A percentile compares a stretch with the other conserved stretches of the same genome.
phyloP scores from a whole-genome alignment of 2,888 invertebrate species.

The Orchesella flavescens region DNA sequence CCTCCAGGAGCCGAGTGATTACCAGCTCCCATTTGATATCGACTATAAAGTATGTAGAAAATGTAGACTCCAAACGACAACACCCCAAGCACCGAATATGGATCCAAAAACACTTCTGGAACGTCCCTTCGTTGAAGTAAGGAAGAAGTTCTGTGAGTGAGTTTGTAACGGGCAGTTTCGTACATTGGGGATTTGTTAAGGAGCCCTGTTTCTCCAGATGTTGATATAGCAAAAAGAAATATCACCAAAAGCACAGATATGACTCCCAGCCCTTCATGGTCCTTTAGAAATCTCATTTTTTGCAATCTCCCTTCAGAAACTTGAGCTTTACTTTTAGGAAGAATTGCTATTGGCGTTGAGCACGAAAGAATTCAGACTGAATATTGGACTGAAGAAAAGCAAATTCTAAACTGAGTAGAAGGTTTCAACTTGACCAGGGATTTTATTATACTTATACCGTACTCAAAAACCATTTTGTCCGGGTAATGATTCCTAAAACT shows the following conservation, averaged over 20 bases:
- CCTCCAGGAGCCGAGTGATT: constrained; percentile 4
- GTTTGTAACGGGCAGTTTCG: constrained; percentile 14
- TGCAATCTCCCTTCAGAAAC: too few relatives aligned
- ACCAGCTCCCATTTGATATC: constrained; percentile 59
- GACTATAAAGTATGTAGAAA: constrained; percentile 68
- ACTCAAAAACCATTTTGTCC: too few relatives aligned
- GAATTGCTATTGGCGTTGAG: too few relatives aligned
- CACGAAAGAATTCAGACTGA: too few relatives aligned
- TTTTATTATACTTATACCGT: too few relatives aligned
- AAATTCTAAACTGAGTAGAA: too few relatives aligned
- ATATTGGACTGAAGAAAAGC: too few relatives aligned
- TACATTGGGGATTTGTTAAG: neutral
- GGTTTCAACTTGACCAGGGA: too few relatives aligned
- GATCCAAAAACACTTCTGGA: constrained; percentile 67
- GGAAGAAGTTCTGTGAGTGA: neutral
- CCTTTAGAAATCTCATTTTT: too few relatives aligned
- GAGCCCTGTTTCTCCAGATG: neutral
- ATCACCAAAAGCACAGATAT: constrained; percentile 4
- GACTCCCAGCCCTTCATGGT: neutral
- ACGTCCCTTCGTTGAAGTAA: constrained; percentile 48
- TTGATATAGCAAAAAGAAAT: neutral
- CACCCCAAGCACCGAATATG: constrained; percentile 70
- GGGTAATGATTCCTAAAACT: too few relatives aligned
- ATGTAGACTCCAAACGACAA: constrained; percentile 70
- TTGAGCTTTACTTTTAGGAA: too few relatives aligned